Base-by-base conservation (phyloP, 2,888 invertebrate species). In the Nymphalis polychloros region DNA sequence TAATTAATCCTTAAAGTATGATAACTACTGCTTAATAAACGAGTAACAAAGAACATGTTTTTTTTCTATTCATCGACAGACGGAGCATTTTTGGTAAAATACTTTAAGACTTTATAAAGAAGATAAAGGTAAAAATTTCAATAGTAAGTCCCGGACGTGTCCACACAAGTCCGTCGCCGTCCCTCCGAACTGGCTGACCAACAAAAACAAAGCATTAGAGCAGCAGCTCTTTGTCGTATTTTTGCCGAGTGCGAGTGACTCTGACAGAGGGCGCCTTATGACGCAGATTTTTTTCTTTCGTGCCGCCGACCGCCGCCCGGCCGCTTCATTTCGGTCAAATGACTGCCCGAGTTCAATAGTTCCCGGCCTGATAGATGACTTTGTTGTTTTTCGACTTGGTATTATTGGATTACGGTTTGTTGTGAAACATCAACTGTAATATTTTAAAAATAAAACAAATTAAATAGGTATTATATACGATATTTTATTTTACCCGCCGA, bases 231-330 rank as follows among this genome's bases (percentile, higher is more conserved):
- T 72, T 72, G 68, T 70, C 70, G 72, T 70, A 49, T 70, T 57
- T 67, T 50, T 63, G 62, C 67, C 60, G 59, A 53, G 53, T 71
- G 71, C 79, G 76, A 78, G 75, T 85, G 87, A 85, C 78, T 75
- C 80, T 86, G 87, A 88, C 83, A 69, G 86, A 87, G 68, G 68
- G 85, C 73, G 79, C 78, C 76, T 68, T 71, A 73, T 74, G 71
- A 69, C 74, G 77, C 77, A 74, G 76, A 77, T 76, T 78, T 71
- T 74, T 74, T 72, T 73, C 71, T 68, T 73, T 74, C 64, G 5
- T 55, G 55, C 55, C 10, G 55, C 55, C 10, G 7, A 23, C 52
- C 23, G 23, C 23, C 52, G 13, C 4, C 50, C 50, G 31, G 35
- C n/a, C 20, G 17, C 35, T 55, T 55, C 31, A n/a, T 55, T 55